Base-by-base conservation (phyloP, 2,113 vertebrate species). In the Trochalopteron elliotii region DNA sequence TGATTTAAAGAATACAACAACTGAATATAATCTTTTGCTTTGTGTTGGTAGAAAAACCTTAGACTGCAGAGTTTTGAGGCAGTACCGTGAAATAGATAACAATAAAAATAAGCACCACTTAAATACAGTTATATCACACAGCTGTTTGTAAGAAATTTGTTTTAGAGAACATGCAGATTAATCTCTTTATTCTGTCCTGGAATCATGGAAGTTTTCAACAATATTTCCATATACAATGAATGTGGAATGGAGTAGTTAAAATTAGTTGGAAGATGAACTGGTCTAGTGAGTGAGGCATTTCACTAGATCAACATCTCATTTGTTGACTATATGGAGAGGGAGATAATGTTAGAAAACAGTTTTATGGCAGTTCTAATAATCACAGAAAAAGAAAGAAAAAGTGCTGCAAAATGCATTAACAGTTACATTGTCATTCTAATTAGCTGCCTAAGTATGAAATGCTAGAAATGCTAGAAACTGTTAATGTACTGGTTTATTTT, bases 141-240 rank as follows among this genome's bases (percentile, higher is more conserved):
- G 28, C 27, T 13, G 3, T 31, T 64, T 74, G 50, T 65, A 45
- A 55, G 40, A 70, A 52, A 30, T 45, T 80, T 72, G 19, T 53
- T 94, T 65, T 52, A 44, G 47, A 69, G 24, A 35, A 52, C 25
- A 18, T 3, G 4, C 56, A 60, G 31, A 49, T 49, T 60, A 68
- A 57, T 49, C 31, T 88, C 37, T 65, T 74, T 60, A 31, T 95
- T 53, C 75, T 63, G 21, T 92, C 95, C 82, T 93, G 63, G 61
- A 89, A 94, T 97, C 89, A 65, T 87, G 35, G 39, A 86, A 74
- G 57, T 37, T 64, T 94, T 93, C 84, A 72, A 69, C 33, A 92
- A 19, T 40, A 65, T 98, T 70, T 79, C 83, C 42, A 22, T 98
- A 75, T 81, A 97, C 75, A 98, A 98, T 63, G 87, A 97, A 70